phyloP scores from a whole-genome alignment of 2,797 vertebrate species.

The Heteromormyrus szaboi region DNA sequence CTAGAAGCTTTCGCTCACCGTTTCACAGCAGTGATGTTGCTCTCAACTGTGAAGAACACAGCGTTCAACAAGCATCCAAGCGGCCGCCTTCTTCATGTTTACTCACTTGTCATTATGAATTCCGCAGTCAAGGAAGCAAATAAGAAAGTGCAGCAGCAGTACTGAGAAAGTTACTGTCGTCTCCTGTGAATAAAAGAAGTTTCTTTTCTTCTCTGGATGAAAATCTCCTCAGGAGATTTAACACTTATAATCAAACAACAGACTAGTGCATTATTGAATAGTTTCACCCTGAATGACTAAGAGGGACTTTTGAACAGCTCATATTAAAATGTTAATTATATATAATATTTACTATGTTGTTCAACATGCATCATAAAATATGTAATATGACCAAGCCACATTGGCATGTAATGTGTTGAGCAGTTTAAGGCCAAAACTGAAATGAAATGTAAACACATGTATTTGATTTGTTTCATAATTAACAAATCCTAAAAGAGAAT shows the following conservation, averaged over 20 bases:
- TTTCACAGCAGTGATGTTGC: neutral
- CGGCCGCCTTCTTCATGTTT: neutral
- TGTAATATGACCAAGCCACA: neutral
- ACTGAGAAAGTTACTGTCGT: neutral
- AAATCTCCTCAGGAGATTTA: neutral
- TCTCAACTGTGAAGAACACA: neutral
- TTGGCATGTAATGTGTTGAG: neutral
- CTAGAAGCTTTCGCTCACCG: neutral
- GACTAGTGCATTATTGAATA: neutral
- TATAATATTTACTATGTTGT: neutral
- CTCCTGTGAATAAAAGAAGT: neutral
- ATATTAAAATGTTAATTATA: neutral
- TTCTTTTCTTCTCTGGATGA: neutral
- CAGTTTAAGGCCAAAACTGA: neutral
- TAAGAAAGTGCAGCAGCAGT: neutral
- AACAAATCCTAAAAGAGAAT: neutral
- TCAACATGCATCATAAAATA: neutral
- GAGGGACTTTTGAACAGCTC: neutral
- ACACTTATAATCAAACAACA: neutral
- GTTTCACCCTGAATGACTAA: neutral
- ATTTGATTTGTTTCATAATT: neutral
- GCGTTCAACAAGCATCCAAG: neutral
- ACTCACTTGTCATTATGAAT: neutral
- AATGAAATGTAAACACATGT: neutral
- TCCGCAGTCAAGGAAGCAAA: neutral